phyloP scores from a whole-genome alignment of 2,888 invertebrate species.

The Allygus modestus region DNA sequence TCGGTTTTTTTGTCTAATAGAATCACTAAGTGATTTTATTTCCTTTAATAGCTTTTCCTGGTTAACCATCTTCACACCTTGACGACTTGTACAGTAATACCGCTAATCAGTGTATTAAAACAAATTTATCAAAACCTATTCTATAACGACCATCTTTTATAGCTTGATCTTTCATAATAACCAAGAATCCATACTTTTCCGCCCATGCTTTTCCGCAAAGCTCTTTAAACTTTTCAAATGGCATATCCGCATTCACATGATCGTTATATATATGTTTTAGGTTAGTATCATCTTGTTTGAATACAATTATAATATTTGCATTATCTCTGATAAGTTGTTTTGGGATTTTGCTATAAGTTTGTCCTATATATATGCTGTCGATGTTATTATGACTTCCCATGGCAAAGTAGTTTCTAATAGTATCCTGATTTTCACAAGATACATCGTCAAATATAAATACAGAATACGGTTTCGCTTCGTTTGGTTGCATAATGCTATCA shows the following conservation, averaged over 20 bases:
- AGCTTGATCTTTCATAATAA: slow-evolving; percentile 68
- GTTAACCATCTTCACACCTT: neutral
- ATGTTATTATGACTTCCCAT: slow-evolving; percentile 61
- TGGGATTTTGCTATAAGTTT: slow-evolving; percentile 68
- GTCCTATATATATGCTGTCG: slow-evolving; percentile 60
- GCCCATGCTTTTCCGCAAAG: slow-evolving; percentile 72
- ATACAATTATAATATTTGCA: slow-evolving; percentile 72
- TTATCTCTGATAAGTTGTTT: slow-evolving; percentile 73
- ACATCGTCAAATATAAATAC: slow-evolving; percentile 62
- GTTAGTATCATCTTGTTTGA: slow-evolving; percentile 73
- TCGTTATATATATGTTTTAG: slow-evolving; percentile 70
- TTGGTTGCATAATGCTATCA: slow-evolving; percentile 44
- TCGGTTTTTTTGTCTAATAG: slow-evolving; percentile 43
- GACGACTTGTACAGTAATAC: neutral
- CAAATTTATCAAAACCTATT: slow-evolving; percentile 70
- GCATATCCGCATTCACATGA: slow-evolving; percentile 63
- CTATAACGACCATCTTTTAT: slow-evolving; percentile 71
- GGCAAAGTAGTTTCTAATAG: slow-evolving; percentile 39
- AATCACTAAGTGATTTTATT: slow-evolving; percentile 46
- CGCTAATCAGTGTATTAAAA: slow-evolving; percentile 15
- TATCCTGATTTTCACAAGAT: slow-evolving; percentile 50
- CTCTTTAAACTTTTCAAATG: slow-evolving; percentile 69
- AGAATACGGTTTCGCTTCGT: slow-evolving; percentile 46
- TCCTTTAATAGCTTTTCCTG: slow-evolving; percentile 23
- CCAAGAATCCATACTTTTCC: slow-evolving; percentile 59